phyloP scores from a whole-genome alignment of 2,113 vertebrate species.

The Gadus chalcogrammus region DNA sequence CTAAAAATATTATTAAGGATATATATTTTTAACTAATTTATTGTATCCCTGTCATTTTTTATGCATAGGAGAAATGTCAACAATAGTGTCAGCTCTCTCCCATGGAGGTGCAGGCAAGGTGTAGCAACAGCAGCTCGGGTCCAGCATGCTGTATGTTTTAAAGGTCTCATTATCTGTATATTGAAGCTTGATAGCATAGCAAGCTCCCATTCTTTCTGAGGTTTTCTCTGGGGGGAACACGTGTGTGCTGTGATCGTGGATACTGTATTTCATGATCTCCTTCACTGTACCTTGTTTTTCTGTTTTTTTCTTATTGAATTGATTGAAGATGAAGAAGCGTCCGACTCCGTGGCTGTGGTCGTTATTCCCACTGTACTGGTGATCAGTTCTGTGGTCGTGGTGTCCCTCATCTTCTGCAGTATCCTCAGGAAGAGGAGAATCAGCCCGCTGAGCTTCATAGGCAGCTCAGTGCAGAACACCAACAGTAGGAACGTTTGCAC shows the following conservation, averaged over 20 bases:
- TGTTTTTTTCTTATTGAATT: background rate
- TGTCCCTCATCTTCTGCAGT: slow-evolving; percentile 64
- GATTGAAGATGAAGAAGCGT: slow-evolving; percentile 51
- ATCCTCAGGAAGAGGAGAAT: slow-evolving; percentile 37
- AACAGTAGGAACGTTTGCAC: slow-evolving; percentile 25
- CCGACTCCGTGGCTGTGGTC: slow-evolving; percentile 49
- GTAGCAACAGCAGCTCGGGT: slow-evolving; percentile 44
- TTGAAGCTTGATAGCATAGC: no score
- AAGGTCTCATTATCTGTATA: no score
- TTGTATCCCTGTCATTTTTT: background rate
- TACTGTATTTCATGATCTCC: no score
- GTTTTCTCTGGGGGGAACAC: no score
- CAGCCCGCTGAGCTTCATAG: background rate
- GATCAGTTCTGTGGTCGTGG: slow-evolving; percentile 54
- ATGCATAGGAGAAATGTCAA: slow-evolving; percentile 41
- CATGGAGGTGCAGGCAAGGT: slow-evolving; percentile 36
- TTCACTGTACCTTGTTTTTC: background rate
- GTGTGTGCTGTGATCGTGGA: no score
- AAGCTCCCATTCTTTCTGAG: no score
- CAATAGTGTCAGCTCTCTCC: slow-evolving; percentile 14
- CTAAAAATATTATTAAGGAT: no score
- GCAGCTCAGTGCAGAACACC: slow-evolving; percentile 7
- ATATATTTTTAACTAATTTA: no score
- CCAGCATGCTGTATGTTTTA: slow-evolving; percentile 45
- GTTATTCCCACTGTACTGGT: slow-evolving; percentile 64